phyloP scores from a whole-genome alignment of 1,140 invertebrate genomes.

The Pseudomyrmex flavicornis region DNA sequence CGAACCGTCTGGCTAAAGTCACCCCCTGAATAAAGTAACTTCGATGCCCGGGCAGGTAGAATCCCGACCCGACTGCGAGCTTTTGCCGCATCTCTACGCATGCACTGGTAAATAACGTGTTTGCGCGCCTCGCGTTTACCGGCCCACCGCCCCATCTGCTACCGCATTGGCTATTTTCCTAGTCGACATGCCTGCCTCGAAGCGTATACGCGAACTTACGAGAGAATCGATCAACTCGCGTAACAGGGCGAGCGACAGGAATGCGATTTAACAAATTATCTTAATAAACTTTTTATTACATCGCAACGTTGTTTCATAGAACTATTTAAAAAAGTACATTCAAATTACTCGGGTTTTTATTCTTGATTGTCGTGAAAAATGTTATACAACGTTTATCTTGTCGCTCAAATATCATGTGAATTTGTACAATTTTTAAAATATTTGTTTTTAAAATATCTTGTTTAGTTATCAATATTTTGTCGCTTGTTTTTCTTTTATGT shows the following conservation, averaged over 20 bases:
- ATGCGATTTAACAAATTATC: too few species aligned
- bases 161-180: slow-evolving; percentile 67
- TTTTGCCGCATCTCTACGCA: slow-evolving; percentile 72
- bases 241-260: not conserved
- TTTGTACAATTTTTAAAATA: too few species aligned
- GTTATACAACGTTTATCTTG: too few species aligned
- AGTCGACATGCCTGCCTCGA: slow-evolving; percentile 46
- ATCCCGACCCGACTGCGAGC: slow-evolving; percentile 48
- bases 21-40: slow-evolving; percentile 73
- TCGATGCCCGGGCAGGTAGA: slow-evolving; percentile 80
- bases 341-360: too few species aligned
- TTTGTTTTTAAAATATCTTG: too few species aligned
- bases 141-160: slow-evolving; percentile 60
- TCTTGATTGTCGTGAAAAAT: too few species aligned
- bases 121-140: slow-evolving; percentile 62
- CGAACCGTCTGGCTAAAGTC: slow-evolving; percentile 23
- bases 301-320: too few species aligned
- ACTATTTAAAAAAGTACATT: too few species aligned
- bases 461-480: too few species aligned
- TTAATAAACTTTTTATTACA: too few species aligned
- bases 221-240: slow-evolving; percentile 12
- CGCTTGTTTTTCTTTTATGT: too few species aligned
- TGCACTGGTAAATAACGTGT: slow-evolving; percentile 74
- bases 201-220: slow-evolving; percentile 54
- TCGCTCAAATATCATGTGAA: too few species aligned